Evolutionary conservation across 2,888 invertebrate genomes (phyloP).

Genomic region (Limenitis camilla): DNA sequence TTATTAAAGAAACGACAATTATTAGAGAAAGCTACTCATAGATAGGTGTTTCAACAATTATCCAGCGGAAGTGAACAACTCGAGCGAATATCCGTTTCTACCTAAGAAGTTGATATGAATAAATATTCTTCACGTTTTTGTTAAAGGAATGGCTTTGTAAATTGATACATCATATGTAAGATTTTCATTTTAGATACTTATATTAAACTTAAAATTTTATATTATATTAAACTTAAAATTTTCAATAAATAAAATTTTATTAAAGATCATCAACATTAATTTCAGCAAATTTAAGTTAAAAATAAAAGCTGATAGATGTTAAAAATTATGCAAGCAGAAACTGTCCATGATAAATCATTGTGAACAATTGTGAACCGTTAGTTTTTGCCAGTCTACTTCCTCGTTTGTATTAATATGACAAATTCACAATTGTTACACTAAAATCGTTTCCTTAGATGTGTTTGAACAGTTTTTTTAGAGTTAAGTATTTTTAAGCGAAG

Average conservation of each 20-base stretch:
- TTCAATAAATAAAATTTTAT: too few species aligned
- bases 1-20: conserved; percentile 19
- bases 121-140: conserved; percentile 13
- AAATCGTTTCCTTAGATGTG: too few species aligned
- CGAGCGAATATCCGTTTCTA: conserved; percentile 62
- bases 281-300: too few species aligned
- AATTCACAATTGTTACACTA: too few species aligned
- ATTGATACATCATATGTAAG: neutral
- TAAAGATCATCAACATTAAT: too few species aligned
- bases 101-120: conserved; percentile 30
- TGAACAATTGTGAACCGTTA: too few species aligned
- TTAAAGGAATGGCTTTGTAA: neutral
- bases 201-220: neutral
- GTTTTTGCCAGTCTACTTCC: too few species aligned
- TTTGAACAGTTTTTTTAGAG: neutral
- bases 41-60: conserved; percentile 53
- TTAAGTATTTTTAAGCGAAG: too few species aligned
- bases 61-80: conserved; percentile 61
- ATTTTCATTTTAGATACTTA: neutral
- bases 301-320: too few species aligned
- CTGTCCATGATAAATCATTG: too few species aligned
- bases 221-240: neutral
- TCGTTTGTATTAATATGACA: too few species aligned
- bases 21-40: conserved; percentile 29
- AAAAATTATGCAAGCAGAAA: too few species aligned